A percentile compares a stretch with the other conserved stretches of the same genome.
Evolutionary conservation across 2,797 vertebrate species (phyloP).

Genomic region (Rhinella marina): DNA sequence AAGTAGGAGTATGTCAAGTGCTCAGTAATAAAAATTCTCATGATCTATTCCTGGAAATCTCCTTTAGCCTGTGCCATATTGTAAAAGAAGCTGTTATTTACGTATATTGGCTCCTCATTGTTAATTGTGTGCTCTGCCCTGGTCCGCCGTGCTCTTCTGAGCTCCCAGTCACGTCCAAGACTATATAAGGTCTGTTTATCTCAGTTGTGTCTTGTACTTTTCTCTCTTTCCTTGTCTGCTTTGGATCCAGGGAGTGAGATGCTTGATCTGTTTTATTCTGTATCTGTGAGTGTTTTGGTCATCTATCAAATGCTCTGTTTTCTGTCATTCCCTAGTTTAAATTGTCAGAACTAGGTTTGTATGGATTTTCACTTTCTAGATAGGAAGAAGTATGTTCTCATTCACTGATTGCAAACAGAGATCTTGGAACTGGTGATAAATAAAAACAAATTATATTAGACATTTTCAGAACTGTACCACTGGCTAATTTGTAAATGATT

Average conservation of each 20-base stretch:
- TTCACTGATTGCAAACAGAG: not conserved
- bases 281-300: not conserved
- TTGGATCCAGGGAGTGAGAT: not conserved
- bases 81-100: not conserved
- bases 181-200: slow-evolving; percentile 18
- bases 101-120: not conserved
- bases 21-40: not conserved
- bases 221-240: not conserved
- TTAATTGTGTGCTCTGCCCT: not conserved
- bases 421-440: not conserved
- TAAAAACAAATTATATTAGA: not conserved
- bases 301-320: not conserved
- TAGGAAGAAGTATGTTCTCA: not conserved
- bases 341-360: not conserved
- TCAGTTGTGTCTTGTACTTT: not conserved
- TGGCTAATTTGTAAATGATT: not conserved
- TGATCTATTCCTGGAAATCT: not conserved
- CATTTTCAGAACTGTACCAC: not conserved
- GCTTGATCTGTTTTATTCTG: not conserved
- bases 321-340: not conserved
- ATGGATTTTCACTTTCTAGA: not conserved
- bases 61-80: not conserved
- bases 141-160: not conserved
- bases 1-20: not conserved
- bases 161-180: not conserved